Base-by-base conservation (phyloP, 2,888 invertebrate genomes). In the Apoda limacodes region DNA sequence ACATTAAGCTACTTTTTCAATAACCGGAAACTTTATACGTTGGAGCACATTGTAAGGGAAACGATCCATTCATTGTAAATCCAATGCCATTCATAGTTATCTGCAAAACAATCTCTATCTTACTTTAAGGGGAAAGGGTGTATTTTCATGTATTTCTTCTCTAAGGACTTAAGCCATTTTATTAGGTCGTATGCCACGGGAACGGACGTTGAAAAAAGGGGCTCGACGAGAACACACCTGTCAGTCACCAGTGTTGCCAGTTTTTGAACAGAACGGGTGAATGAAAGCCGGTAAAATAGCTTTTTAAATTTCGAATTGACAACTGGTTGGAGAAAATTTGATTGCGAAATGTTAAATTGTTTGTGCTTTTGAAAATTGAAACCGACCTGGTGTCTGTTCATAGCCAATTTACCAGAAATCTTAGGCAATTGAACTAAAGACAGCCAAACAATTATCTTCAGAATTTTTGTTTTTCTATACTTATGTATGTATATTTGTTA, bases 181-280 rank as follows among this genome's bases (percentile, higher is more conserved):
- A 7, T 17, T 17, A 6, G 5, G 5, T 6, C 5, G 5, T 6
- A 17, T 6, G 7, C 17, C 17, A 17, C 56, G 60, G 61, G 67
- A 74, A 76, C 74, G 78, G 78, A 80, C 80, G 78, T 75, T 71
- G 62, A 76, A 75, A 76, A 78, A 76, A 75, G 74, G 74, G 76
- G 71, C 74, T 71, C 72, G 72, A 62, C 69, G 67, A 74, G 75
- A 75, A 76, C 76, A 68, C 78, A 78, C 80, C 78, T 80, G 80
- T 76, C 78, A 71, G 66, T 63, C 59, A 69, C n/a, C n/a, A n/a
- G n/a, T 69, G 74, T 75, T 76, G 74, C 78, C 65, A 76, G 76
- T 78, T 75, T 75, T 69, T 72, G 69, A 74, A 67, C 71, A 66
- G 68, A 65, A 57, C 71, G 60, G 62, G 63, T 74, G 72, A 76